Evolutionary conservation across 1,140 invertebrate genomes (phyloP).

Genomic region (Caenorhabditis remanei): DNA sequence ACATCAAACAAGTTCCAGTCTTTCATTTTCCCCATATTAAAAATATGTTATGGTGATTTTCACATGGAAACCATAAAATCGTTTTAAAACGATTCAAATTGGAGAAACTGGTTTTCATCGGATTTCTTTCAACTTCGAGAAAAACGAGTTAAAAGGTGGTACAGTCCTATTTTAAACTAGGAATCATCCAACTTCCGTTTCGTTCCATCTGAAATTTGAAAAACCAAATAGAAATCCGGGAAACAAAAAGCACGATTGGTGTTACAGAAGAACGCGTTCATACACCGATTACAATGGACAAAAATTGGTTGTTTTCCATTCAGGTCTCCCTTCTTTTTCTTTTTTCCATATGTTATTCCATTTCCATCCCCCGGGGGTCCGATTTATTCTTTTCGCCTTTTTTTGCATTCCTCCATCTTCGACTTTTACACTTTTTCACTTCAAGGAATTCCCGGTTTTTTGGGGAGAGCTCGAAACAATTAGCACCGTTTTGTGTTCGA

Average conservation of each 20-base stretch:
- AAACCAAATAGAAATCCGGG: neutral
- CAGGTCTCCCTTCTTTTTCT: neutral
- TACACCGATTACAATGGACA: no score
- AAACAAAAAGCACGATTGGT: neutral
- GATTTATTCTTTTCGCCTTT: conserved; percentile 22
- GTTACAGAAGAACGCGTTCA: neutral
- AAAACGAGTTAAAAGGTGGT: no score
- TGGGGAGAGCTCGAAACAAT: conserved; percentile 1
- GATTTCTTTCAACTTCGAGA: no score
- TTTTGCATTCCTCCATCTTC: neutral
- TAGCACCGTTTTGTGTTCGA: conserved; percentile 2
- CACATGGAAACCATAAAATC: no score
- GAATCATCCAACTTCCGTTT: no score
- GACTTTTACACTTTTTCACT: conserved; percentile 23
- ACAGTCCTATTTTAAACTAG: no score
- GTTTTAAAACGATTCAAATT: no score
- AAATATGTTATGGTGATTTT: no score
- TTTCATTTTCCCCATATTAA: no score
- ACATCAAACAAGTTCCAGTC: no score
- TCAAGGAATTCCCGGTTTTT: neutral
- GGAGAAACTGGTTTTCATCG: no score
- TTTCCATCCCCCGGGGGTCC: conserved; percentile 43
- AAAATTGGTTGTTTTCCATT: conserved; percentile 46
- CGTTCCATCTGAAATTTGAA: no score
- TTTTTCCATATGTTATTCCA: neutral